Conservation (phyloP, 2,113 vertebrate genomes). For the Typhlomys cinereus region DNA sequence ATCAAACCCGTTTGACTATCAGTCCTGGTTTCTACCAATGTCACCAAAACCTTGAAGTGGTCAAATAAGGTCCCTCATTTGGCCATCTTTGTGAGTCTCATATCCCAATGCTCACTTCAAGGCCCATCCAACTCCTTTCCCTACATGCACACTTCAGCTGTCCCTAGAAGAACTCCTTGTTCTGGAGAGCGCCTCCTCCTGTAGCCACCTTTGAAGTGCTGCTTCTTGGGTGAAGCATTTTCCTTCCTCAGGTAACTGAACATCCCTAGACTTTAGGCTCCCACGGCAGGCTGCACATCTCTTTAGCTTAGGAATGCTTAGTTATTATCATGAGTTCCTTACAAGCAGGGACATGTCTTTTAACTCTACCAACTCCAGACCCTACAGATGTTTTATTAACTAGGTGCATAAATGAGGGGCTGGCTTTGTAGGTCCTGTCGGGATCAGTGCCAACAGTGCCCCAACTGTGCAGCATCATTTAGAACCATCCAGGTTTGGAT, state of each 20-base stretch:
- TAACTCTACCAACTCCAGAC: not conserved
- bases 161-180: not conserved
- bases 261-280: not conserved
- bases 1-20: not conserved
- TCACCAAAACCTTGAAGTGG: not conserved
- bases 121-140: not conserved
- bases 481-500: not conserved
- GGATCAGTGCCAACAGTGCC: not conserved
- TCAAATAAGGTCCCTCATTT: not conserved
- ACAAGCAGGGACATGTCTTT: conserved; percentile 30
- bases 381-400: conserved; percentile 44
- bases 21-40: not conserved
- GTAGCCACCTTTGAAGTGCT: not conserved
- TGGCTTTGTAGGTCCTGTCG: not conserved
- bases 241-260: not conserved
- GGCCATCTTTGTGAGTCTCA: not conserved
- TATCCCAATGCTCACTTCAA: not conserved
- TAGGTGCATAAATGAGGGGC: conserved; percentile 2
- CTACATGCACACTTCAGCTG: not conserved
- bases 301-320: not conserved
- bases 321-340: conserved; percentile 35
- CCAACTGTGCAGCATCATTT: not conserved
- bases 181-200: not conserved
- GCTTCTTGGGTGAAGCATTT: not conserved
- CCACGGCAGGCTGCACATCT: not conserved